Evolutionary conservation across 1,140 invertebrate species (phyloP), one percentile per base, ranked within the genome.

Genomic region (Diuraphis noxia): DNA sequence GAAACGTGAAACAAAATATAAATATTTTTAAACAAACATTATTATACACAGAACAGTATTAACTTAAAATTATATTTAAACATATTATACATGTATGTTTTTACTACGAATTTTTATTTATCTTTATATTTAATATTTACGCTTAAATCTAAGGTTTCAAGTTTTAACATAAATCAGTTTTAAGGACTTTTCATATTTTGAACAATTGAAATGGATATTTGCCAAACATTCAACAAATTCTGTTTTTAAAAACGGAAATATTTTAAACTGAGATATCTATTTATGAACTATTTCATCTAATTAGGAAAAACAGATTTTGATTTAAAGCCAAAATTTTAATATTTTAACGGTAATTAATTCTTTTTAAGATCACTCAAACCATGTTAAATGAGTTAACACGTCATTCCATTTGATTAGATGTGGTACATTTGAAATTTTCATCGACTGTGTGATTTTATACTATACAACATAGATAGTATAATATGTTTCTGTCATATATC

Each of bases 171-270:
- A 84, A 84, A 84, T 84, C 82, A 84, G 3, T 82, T 41, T 81
- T 85, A 46, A 34, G 30, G 7, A 34, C n/a, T 85, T 85, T 46
- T 43, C n/a, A 34, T 46, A 46, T 46, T 34, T 49, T 49, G 23
- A 86, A 88, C 86, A 63, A 88, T 63, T 88, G 52, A 30, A 56
- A 88, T 40, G 86, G 86, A 88, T 88, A 88, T 88, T 63, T 56
- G 86, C 49, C 86, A 88, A 88, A 9, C 30, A n/a, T 40, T n/a
- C 86, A n/a, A 40, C 52, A 17, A 63, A 88, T 40, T 88, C 30
- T 40, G 52, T 63, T 30, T 87, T 56, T 88, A 40, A 40, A 88
- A 56, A 88, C 10, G 52, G 40, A 63, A 88, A 56, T 88, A 88
- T 88, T 88, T 88, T 30, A 63, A 88, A 63, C 49, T 63, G 0